Evolutionary conservation across 1,140 invertebrate genomes (phyloP).

Genomic region (Drosophila obscura): DNA sequence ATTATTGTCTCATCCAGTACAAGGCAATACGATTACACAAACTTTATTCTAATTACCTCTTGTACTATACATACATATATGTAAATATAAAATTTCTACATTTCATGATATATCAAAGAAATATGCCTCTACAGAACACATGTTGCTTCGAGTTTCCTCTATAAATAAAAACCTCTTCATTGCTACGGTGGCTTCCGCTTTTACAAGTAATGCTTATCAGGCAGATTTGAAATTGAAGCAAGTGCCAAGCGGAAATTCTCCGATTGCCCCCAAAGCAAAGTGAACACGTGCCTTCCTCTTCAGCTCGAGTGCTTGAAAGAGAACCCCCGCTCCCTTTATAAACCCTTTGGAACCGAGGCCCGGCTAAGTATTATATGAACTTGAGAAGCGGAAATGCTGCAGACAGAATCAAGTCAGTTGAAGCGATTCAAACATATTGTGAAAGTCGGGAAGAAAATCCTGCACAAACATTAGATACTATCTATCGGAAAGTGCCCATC

Average conservation of each 20-base stretch:
- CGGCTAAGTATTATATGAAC: slow-evolving; percentile 32
- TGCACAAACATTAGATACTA: slow-evolving; percentile 33
- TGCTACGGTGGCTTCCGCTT: slow-evolving; percentile 48
- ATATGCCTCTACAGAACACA: slow-evolving; percentile 5
- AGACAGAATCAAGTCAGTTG: slow-evolving; percentile 36
- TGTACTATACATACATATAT: not conserved
- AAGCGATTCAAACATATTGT: slow-evolving; percentile 5
- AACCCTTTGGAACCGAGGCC: slow-evolving; percentile 37
- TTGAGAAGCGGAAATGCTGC: slow-evolving; percentile 56
- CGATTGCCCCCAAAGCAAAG: slow-evolving; percentile 13
- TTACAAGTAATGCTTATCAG: slow-evolving; percentile 33
- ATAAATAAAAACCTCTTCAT: slow-evolving; percentile 39
- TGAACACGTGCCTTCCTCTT: slow-evolving; percentile 48
- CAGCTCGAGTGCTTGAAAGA: slow-evolving; percentile 14
- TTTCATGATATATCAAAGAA: not conserved
- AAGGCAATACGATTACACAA: too few species aligned
- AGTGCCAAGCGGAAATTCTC: slow-evolving; percentile 39
- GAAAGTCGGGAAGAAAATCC: slow-evolving; percentile 18
- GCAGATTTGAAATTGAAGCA: slow-evolving; percentile 31
- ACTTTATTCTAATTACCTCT: too few species aligned
- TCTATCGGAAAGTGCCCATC: too few species aligned
- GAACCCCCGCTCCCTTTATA: slow-evolving; percentile 28
- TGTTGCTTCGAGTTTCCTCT: slow-evolving; percentile 30
- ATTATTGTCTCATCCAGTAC: too few species aligned
- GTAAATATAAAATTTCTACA: not conserved